phyloP scores from a whole-genome alignment of 2,888 invertebrate species.

The Drosophila parthenogenetica region DNA sequence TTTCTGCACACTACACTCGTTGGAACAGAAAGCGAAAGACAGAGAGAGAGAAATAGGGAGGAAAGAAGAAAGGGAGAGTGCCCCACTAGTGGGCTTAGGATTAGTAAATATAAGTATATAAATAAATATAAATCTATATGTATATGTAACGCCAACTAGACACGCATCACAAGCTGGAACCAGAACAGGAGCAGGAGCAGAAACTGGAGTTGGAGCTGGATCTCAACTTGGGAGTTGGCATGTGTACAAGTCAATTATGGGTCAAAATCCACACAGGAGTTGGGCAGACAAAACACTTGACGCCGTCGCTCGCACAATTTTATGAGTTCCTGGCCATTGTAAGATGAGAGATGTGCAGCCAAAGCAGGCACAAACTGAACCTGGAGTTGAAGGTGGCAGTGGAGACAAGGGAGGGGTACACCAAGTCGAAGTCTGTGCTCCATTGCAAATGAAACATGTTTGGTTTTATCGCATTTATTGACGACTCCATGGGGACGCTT shows the following conservation, averaged over 20 bases:
- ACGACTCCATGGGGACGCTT: conserved; percentile 78
- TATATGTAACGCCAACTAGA: conserved; percentile 57
- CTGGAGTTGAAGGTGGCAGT: neutral
- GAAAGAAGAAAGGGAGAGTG: neutral
- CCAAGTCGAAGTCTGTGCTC: conserved; percentile 23
- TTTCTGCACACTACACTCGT: conserved; percentile 34
- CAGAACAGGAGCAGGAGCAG: conserved; percentile 20
- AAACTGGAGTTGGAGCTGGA: neutral
- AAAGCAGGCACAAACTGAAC: neutral
- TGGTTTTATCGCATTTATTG: conserved; percentile 81
- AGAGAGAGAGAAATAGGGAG: neutral
- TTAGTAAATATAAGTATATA: conserved; percentile 47
- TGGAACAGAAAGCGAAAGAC: too few species aligned
- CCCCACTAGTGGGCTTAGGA: conserved; percentile 40
- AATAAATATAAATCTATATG: conserved; percentile 27
- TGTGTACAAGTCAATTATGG: conserved; percentile 81
- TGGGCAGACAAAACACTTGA: conserved; percentile 48
- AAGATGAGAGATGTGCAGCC: conserved; percentile 55
- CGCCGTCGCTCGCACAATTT: conserved; percentile 51
- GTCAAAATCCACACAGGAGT: conserved; percentile 78
- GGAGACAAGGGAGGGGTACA: neutral
- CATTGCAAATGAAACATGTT: conserved; percentile 79
- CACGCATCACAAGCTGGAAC: conserved; percentile 50
- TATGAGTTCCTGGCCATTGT: conserved; percentile 46
- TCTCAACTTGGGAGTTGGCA: conserved; percentile 59